phyloP scores from a whole-genome alignment of 1,140 invertebrate genomes.

The Eulimnadia texana region DNA sequence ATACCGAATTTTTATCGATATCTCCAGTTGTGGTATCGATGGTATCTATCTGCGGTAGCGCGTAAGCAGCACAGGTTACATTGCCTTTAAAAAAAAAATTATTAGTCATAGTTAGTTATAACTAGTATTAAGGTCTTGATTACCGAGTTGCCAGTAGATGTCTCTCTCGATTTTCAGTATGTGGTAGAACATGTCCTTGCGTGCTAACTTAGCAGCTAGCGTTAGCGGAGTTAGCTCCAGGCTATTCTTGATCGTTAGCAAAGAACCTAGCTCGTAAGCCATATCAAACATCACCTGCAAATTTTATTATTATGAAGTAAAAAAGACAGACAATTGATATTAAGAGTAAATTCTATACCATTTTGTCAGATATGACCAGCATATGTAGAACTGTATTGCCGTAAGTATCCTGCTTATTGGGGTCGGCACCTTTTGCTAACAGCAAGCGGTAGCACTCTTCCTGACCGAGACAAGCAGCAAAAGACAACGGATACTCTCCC shows the following conservation, averaged over 20 bases:
- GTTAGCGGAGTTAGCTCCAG: slow-evolving; percentile 84
- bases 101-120: slow-evolving; percentile 27
- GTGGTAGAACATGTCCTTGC: slow-evolving; percentile 89
- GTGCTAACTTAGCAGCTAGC: slow-evolving; percentile 78
- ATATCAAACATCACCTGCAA: slow-evolving; percentile 80
- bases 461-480: slow-evolving; percentile 91
- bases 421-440: slow-evolving; percentile 83
- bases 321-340: not conserved
- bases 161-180: slow-evolving; percentile 86
- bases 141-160: slow-evolving; percentile 89
- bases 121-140: slow-evolving; percentile 24
- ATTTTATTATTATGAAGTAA: slow-evolving; percentile 16
- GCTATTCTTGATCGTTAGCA: slow-evolving; percentile 67
- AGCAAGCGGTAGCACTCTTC: slow-evolving; percentile 93
- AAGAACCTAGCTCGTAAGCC: slow-evolving; percentile 79
- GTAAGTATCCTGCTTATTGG: slow-evolving; percentile 88
- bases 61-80: slow-evolving; percentile 92
- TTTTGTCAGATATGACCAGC: slow-evolving; percentile 89
- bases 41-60: slow-evolving; percentile 88
- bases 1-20: slow-evolving; percentile 81
- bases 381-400: slow-evolving; percentile 95
- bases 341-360: slow-evolving; percentile 37
- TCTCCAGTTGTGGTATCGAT: slow-evolving; percentile 80
- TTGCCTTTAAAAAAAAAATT: slow-evolving; percentile 41
- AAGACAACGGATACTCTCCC: slow-evolving; percentile 92